A percentile compares a stretch with the other conserved stretches of the same genome.
Evolutionary conservation across 2,113 vertebrate genomes (phyloP).

Genomic region (Amblyopsis rosae): DNA sequence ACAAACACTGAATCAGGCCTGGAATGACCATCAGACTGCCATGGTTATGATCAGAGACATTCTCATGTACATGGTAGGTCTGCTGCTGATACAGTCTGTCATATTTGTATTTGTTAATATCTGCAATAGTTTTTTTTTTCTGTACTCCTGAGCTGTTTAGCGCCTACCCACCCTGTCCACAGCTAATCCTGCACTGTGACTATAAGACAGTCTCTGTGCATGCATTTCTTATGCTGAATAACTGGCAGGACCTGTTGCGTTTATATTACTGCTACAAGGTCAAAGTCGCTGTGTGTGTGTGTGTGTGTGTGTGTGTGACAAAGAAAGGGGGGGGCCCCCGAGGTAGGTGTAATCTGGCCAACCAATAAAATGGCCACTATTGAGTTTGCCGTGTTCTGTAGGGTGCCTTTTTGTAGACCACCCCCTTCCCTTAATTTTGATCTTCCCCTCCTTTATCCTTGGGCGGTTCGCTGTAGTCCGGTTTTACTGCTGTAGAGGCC

Average conservation of each 20-base stretch:
- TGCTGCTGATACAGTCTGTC: not conserved
- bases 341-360: constrained; percentile 19
- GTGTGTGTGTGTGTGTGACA: not conserved
- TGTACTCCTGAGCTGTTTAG: constrained; percentile 7
- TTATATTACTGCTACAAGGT: constrained; percentile 22
- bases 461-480: constrained; percentile 1
- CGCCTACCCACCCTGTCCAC: constrained; percentile 2
- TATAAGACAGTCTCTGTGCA: constrained; percentile 44
- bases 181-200: constrained; percentile 24
- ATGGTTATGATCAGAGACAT: constrained; percentile 99
- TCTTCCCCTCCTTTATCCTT: constrained; percentile 26
- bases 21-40: constrained; percentile 97
- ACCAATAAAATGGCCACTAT: constrained; percentile 36
- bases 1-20: constrained; percentile 95
- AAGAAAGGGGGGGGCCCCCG: constrained; percentile 8
- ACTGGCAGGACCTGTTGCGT: constrained; percentile 37
- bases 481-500: constrained; percentile 10
- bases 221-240: constrained; percentile 30
- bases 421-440: constrained; percentile 5
- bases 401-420: constrained; percentile 30
- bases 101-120: not conserved
- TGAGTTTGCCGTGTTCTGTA: constrained; percentile 20
- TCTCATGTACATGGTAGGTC: constrained; percentile 96
- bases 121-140: not conserved
- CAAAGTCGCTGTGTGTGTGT: constrained; percentile 9